These are phyloP conservation scores for Malurus alboscapulatus DNA, from an alignment of 2,113 vertebrate genomes.

Conservation along the genomic window DNA sequence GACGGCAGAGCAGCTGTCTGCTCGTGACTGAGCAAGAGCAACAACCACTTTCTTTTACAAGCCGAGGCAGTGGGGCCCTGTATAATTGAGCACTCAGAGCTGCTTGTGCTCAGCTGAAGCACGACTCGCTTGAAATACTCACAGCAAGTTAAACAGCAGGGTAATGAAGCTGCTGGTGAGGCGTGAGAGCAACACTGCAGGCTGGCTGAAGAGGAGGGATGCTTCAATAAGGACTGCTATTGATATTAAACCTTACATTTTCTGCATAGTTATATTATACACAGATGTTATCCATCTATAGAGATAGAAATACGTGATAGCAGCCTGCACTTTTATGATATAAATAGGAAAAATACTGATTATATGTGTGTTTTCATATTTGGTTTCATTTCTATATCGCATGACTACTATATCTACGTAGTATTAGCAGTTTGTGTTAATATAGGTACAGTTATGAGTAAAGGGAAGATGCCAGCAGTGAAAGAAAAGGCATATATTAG, in stretches of 20 bases:
- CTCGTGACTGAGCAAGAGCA: rapidly evolving
- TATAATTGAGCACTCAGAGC: not conserved
- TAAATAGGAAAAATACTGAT: not conserved
- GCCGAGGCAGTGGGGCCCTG: not conserved
- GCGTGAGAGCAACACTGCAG: rapidly evolving
- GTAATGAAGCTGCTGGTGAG: not conserved
- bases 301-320: not conserved
- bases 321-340: not conserved
- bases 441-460: not conserved
- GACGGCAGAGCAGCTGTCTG: not conserved
- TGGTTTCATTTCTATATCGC: not conserved
- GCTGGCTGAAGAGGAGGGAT: not conserved
- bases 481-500: not conserved
- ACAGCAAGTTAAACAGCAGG: not conserved
- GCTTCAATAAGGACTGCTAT: not conserved
- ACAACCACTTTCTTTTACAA: not conserved
- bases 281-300: not conserved
- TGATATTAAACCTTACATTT: rapidly evolving
- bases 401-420: not conserved
- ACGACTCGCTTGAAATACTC: not conserved
- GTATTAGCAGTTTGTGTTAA: not conserved
- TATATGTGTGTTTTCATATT: not conserved
- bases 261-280: not conserved
- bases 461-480: not conserved
- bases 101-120: not conserved